Evolutionary conservation across 2,113 vertebrate species (phyloP).

Genomic region (Megaleporinus macrocephalus): DNA sequence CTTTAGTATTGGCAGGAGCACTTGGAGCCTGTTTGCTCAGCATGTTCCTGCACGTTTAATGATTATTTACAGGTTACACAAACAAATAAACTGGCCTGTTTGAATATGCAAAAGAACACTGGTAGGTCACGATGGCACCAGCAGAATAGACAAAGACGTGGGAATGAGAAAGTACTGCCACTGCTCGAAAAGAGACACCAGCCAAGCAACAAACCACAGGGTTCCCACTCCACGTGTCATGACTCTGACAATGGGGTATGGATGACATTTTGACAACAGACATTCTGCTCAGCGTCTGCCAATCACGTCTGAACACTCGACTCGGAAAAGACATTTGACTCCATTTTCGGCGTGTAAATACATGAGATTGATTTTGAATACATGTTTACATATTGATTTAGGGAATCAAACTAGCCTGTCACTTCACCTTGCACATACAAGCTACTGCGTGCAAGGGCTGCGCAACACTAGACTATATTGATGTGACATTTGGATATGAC

Average conservation of each 20-base stretch:
- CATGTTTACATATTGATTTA: conserved; percentile 19
- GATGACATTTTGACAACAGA: conserved; percentile 33
- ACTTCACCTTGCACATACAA: conserved; percentile 27
- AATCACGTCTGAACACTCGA: conserved; percentile 22
- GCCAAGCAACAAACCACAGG: conserved; percentile 14
- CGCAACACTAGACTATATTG: conserved; percentile 12
- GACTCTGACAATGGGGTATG: neutral
- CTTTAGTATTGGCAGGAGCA: conserved; percentile 67
- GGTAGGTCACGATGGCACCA: conserved; percentile 61
- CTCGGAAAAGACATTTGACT: conserved; percentile 18
- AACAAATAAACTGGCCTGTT: conserved; percentile 64
- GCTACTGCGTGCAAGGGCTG: neutral
- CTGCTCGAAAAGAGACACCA: conserved; percentile 19
- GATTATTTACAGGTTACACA: conserved; percentile 67
- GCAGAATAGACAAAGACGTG: conserved; percentile 59
- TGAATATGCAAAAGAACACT: conserved; percentile 69
- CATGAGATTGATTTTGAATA: conserved; percentile 29
- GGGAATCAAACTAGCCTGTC: conserved; percentile 26
- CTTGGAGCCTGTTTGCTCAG: conserved; percentile 63
- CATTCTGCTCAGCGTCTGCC: conserved; percentile 11
- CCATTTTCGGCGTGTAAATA: neutral
- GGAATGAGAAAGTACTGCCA: conserved; percentile 20
- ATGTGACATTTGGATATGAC: conserved; percentile 29
- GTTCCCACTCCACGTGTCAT: conserved; percentile 15
- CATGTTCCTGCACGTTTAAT: conserved; percentile 64